A percentile compares a stretch with the other conserved stretches of the same genome.
Evolutionary conservation across 2,797 vertebrate genomes (phyloP).

Genomic region (Ambastaia sidthimunki): DNA sequence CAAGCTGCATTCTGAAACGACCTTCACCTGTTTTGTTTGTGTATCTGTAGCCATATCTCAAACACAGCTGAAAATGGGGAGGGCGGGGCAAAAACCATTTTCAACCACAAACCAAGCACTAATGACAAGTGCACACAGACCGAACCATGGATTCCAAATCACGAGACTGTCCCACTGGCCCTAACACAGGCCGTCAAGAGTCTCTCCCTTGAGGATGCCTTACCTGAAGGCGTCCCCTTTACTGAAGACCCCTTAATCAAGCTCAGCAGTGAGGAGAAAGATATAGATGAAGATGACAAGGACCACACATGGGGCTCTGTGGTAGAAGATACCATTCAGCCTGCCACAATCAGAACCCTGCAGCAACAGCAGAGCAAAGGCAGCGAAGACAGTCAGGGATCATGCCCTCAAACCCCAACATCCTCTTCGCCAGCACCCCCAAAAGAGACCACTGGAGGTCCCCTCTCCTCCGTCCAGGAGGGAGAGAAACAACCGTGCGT

Average conservation of each 20-base stretch:
- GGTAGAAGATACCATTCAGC: constrained; percentile 74
- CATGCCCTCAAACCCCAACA: constrained; percentile 56
- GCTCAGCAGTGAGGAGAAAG: constrained; percentile 67
- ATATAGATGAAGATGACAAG: constrained; percentile 66
- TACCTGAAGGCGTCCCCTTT: constrained; percentile 45
- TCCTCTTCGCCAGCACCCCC: constrained; percentile 55
- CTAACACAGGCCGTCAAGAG: constrained; percentile 61
- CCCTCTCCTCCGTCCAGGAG: constrained; percentile 70
- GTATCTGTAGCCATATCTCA: constrained; percentile 70
- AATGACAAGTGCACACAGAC: constrained; percentile 77
- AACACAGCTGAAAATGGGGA: constrained; percentile 68
- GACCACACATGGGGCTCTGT: constrained; percentile 67
- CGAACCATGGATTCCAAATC: constrained; percentile 56
- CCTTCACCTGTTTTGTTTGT: constrained; percentile 41
- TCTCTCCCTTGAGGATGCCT: constrained; percentile 75
- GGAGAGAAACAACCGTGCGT: constrained; percentile 76
- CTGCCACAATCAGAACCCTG: constrained; percentile 63
- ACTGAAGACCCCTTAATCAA: constrained; percentile 61
- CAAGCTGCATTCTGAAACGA: not conserved
- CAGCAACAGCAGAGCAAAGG: constrained; percentile 70
- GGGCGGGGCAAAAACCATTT: constrained; percentile 60
- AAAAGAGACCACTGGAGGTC: constrained; percentile 63
- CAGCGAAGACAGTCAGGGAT: constrained; percentile 69
- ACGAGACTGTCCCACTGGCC: constrained; percentile 53
- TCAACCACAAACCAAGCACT: constrained; percentile 56